A percentile compares a stretch with the other conserved stretches of the same genome.
These are phyloP conservation scores for Hypselothyrea guttata DNA, from an alignment of 2,888 invertebrate species.

Conservation along the genomic window DNA sequence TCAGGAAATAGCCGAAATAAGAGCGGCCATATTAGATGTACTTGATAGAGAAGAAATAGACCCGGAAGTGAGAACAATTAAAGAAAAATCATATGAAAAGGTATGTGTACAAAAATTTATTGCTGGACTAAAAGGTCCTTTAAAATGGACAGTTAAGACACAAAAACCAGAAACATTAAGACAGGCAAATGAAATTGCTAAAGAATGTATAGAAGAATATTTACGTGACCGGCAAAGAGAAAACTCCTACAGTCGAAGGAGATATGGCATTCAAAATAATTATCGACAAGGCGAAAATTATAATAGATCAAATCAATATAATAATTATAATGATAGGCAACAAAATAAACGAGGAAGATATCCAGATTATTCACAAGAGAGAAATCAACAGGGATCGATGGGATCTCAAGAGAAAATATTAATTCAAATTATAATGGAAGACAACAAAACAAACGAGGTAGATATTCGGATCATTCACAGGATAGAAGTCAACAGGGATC, in stretches of 20 bases:
- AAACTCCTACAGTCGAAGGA: neutral
- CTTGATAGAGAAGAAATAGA: neutral
- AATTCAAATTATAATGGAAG: neutral
- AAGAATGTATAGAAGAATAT: neutral
- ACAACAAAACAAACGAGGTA: too few relatives aligned
- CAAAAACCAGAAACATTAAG: neutral
- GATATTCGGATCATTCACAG: neutral
- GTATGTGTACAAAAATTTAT: too few relatives aligned
- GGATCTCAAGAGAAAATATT: neutral
- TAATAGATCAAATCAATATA: too few relatives aligned
- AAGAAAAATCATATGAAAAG: neutral
- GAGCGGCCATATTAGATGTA: neutral
- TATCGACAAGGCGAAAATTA: too few relatives aligned
- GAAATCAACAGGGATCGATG: neutral
- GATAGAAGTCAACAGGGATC: neutral
- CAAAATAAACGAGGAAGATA: too few relatives aligned
- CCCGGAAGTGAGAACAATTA: neutral
- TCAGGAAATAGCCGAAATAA: constrained; percentile 1
- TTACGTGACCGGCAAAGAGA: neutral
- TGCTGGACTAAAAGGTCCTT: constrained; percentile 1
- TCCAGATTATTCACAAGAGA: neutral
- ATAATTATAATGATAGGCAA: neutral
- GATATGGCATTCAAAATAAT: too few relatives aligned
- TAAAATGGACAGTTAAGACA: neutral
- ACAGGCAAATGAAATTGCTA: neutral